Conservation (phyloP, 2,797 vertebrate genomes). For the Platalea minor region DNA sequence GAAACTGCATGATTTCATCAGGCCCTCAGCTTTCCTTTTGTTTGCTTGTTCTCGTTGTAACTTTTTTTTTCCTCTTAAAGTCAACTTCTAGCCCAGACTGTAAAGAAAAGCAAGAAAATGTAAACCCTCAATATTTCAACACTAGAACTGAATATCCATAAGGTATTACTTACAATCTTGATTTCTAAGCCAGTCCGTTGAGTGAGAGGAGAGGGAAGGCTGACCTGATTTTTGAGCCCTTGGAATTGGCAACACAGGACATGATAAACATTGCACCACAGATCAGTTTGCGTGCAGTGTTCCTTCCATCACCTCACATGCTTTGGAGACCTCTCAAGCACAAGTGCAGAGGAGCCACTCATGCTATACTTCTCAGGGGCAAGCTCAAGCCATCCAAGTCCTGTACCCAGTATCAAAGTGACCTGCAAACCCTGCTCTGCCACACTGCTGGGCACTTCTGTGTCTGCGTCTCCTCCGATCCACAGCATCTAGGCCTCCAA, state of each 20-base stretch:
- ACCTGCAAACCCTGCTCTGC: neutral
- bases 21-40: neutral
- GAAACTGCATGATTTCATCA: slow-evolving; percentile 35
- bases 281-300: neutral
- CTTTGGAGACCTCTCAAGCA: neutral
- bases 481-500: neutral
- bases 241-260: neutral
- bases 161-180: slow-evolving; percentile 33
- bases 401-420: neutral
- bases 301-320: neutral
- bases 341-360: neutral
- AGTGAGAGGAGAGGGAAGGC: neutral
- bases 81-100: neutral
- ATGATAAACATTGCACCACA: neutral
- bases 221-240: slow-evolving; percentile 58
- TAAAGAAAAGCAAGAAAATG: neutral
- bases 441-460: neutral
- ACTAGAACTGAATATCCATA: neutral
- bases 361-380: neutral
- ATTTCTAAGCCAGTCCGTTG: neutral
- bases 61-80: neutral
- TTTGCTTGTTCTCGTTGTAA: neutral
- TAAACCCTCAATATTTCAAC: neutral
- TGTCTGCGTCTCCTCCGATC: neutral
- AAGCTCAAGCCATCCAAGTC: neutral